A percentile compares a stretch with the other conserved stretches of the same genome.
These are phyloP conservation scores for Eublepharis macularius DNA, from an alignment of 2,113 vertebrate species.

Conservation along the genomic window DNA sequence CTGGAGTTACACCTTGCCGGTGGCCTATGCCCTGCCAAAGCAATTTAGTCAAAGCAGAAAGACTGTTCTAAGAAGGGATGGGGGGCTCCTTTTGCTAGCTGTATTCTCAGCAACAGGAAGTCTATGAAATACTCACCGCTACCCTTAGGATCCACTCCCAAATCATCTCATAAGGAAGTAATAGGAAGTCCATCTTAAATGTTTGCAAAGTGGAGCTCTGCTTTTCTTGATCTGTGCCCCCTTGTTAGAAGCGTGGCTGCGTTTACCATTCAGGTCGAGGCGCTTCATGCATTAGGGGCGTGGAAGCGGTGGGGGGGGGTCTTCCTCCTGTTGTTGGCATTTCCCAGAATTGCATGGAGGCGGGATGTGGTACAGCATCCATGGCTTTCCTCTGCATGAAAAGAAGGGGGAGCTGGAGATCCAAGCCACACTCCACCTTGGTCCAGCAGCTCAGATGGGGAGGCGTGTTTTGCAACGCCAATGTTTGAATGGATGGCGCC, in stretches of 20 bases:
- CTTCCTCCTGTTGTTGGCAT: not conserved
- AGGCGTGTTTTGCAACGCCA: constrained; percentile 58
- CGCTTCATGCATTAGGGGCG: not conserved
- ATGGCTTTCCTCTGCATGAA: not conserved
- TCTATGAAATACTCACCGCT: fast-evolving
- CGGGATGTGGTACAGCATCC: not conserved
- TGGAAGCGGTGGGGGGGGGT: no score
- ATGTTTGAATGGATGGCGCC: constrained; percentile 65
- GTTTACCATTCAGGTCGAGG: not conserved
- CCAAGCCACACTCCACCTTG: not conserved
- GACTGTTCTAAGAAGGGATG: not conserved
- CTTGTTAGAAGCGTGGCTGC: not conserved
- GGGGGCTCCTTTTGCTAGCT: fast-evolving
- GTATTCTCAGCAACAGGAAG: not conserved
- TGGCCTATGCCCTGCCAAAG: no score
- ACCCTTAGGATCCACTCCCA: no score
- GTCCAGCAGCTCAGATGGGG: not conserved
- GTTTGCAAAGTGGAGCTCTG: not conserved
- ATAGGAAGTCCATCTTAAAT: no score
- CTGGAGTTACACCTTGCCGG: not conserved
- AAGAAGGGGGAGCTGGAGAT: not conserved
- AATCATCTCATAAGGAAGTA: not conserved
- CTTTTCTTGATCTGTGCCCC: not conserved
- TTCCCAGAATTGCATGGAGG: not conserved
- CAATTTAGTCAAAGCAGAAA: not conserved